A percentile compares a stretch with the other conserved stretches of the same genome.
Conservation (phyloP, 2,113 vertebrate species). For the Ammodramus savannarum region DNA sequence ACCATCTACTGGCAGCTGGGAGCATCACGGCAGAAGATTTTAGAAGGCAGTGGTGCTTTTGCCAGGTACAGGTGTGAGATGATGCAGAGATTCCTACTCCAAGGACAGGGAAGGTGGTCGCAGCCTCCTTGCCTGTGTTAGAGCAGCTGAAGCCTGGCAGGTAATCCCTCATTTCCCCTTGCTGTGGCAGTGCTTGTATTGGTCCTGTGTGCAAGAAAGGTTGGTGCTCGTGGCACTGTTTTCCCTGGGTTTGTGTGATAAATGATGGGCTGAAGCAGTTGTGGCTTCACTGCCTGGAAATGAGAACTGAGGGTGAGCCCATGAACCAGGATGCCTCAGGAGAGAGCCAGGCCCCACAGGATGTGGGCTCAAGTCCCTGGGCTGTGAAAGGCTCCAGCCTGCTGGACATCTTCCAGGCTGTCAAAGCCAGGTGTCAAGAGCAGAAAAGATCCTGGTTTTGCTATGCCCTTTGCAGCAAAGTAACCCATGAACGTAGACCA, state of each 20-base stretch:
- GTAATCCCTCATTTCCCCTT: neutral
- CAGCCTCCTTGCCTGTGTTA: neutral
- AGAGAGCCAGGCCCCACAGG: neutral
- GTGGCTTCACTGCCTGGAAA: neutral
- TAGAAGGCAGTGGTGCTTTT: neutral
- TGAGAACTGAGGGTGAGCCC: neutral
- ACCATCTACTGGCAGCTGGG: constrained; percentile 28
- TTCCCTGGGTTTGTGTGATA: neutral
- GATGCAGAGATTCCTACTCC: neutral
- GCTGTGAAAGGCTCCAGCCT: neutral
- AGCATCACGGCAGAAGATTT: neutral
- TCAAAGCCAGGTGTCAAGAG: neutral
- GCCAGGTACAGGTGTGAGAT: rapidly evolving
- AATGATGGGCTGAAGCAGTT: neutral
- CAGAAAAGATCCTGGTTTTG: neutral
- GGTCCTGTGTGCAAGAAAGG: neutral
- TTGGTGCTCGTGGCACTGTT: neutral
- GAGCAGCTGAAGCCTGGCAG: neutral
- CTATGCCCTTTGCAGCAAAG: neutral
- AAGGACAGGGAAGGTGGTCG: neutral
- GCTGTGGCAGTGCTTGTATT: neutral
- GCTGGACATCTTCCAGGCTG: neutral
- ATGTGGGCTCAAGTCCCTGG: neutral
- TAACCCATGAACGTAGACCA: neutral
- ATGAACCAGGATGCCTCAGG: rapidly evolving